Conservation (phyloP, 2,888 invertebrate species). For the Cotesia congregata region DNA sequence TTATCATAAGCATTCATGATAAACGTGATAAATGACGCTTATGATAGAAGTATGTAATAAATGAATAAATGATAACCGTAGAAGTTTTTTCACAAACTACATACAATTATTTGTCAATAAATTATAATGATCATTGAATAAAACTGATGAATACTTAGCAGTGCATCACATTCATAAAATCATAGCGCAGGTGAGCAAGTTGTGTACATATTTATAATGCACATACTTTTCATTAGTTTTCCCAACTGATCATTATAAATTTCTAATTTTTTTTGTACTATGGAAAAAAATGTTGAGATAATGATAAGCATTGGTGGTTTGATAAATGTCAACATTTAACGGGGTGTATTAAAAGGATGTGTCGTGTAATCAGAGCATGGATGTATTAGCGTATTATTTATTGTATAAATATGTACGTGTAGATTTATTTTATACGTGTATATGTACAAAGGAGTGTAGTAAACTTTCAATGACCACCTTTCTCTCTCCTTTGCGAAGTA, state of each 20-base stretch:
- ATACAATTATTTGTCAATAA: background rate
- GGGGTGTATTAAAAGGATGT: conserved; percentile 39
- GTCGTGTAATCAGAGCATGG: conserved; percentile 22
- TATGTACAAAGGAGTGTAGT: background rate
- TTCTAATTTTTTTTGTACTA: background rate
- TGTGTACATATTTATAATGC: background rate
- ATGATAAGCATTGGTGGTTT: conserved; percentile 6
- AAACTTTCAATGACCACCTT: conserved; percentile 16
- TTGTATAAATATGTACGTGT: conserved; percentile 32
- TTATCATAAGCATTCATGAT: background rate
- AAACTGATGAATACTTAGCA: background rate
- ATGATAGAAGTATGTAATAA: conserved; percentile 11
- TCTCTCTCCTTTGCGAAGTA: conserved; percentile 33
- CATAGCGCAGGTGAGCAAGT: background rate
- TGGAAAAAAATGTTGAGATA: background rate
- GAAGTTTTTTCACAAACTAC: background rate
- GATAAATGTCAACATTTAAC: conserved; percentile 49
- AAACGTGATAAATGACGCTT: too few species aligned
- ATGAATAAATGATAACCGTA: background rate
- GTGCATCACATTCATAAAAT: background rate
- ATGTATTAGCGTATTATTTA: background rate
- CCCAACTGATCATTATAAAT: background rate
- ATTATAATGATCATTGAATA: conserved; percentile 3
- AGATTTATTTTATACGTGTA: conserved; percentile 49
- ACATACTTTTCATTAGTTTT: background rate